Base-by-base conservation (phyloP, 2,888 invertebrate species). In the Ectemnius cavifrons region DNA sequence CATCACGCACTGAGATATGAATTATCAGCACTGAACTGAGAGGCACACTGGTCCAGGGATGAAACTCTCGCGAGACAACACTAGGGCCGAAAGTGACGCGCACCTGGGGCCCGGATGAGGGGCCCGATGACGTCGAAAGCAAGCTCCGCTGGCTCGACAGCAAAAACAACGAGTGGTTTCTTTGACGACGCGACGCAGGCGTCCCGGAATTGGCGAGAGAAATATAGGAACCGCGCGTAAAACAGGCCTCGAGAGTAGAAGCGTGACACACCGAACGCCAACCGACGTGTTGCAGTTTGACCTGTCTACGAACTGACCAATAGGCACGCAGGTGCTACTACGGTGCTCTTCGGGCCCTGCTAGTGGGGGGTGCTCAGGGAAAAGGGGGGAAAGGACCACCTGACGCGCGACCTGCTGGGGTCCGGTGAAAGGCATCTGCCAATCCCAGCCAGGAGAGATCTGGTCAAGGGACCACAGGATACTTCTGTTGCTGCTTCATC, bases 241-340 rank as follows among this genome's bases (percentile, higher is more conserved):
- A 57, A 61, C 63, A 65, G 28, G 14, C 49, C 18, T 66, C 57
- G 59, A 63, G 65, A 67, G 66, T 76, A 77, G 73, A 82, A 84
- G 78, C 75, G 77, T 80, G 84, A 78, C 80, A 77, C 67, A 75
- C 52, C 52, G 52, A 82, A 84, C 84, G 74, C 79, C 83, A 81
- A 84, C 80, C 85, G 87, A 86, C 80, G 85, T 82, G 75, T 78
- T 83, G 87, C 82, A 79, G 86, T 85, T 88, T 88, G 88, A 88
- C 88, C 88, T 85, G 88, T 82, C 86, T 83, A 82, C 63, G 78
- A 81, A 84, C 85, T 83, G 83, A 81, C 87, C 87, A 87, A 87
- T 87, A 69, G 83, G 71, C 71, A 68, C 71, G 82, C 82, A 83
- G 85, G 76, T 82, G 79, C 78, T 78, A 78, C 77, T 72, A 66